Conservation (phyloP, 2,888 invertebrate species). For the Adineta ricciae region DNA sequence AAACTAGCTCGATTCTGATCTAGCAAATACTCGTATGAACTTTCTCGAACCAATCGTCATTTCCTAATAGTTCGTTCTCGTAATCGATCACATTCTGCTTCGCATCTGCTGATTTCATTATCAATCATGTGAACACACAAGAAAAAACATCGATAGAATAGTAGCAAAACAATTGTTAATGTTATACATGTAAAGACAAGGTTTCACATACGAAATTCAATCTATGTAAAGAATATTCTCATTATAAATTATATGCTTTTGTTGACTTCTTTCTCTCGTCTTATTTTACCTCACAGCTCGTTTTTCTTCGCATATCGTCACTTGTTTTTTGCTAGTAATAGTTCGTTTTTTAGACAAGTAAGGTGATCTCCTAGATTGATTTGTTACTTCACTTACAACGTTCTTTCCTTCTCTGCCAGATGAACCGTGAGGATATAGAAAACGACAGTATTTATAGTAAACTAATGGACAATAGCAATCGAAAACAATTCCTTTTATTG, state of each 20-base stretch:
- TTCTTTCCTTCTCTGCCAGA: neutral
- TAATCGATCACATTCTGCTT: too few relatives aligned
- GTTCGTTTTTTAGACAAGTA: neutral
- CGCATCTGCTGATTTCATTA: too few relatives aligned
- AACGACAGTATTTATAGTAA: neutral
- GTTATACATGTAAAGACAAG: neutral
- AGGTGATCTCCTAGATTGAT: neutral
- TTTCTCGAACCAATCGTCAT: too few relatives aligned
- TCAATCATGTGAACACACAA: neutral
- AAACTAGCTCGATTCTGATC: too few relatives aligned
- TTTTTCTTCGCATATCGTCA: neutral
- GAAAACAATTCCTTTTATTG: neutral
- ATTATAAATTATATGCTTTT: neutral
- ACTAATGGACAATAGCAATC: neutral
- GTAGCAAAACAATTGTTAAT: neutral
- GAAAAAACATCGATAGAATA: neutral
- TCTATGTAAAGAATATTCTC: neutral
- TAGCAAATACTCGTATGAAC: too few relatives aligned
- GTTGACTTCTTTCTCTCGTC: neutral
- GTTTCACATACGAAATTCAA: neutral
- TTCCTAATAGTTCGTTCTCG: too few relatives aligned
- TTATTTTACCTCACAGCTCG: neutral
- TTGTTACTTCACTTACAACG: neutral
- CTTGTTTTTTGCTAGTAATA: neutral
- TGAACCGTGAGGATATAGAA: neutral